Base-by-base conservation (phyloP, 2,888 invertebrate genomes). In the Ochropleura leucogaster region DNA sequence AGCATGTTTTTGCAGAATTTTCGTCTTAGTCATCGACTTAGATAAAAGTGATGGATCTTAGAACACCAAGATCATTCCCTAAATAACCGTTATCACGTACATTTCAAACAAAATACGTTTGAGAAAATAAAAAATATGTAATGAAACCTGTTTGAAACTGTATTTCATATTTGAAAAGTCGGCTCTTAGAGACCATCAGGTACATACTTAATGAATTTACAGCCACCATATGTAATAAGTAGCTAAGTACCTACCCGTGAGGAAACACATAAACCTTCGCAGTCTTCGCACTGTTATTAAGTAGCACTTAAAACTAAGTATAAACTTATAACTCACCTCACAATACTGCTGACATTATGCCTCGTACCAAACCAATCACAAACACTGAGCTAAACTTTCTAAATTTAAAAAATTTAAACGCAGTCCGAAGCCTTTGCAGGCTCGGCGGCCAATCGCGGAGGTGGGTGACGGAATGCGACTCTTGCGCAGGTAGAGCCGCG, bases 381-480 rank as follows among this genome's bases (percentile, higher is more conserved):
- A 88, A 88, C 92, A 93, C 93, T 79, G 72, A 77, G 68, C 6
- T 53, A 80, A 90, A 94, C 94, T 96, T 95, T 95, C 94, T 95
- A 95, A 95, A 93, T 90, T 90, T 87, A 85, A 89, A 86, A 91
- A 88, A 87, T 79, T 89, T 80, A 85, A 86, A 88, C 90, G 77
- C 65, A 77, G 73, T 89, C 87, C 87, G 89, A 93, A 95, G 94
- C 93, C 94, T 95, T 93, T 89, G 88, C 85, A 93, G 93, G 93
- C 92, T 94, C 89, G 93, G 87, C 92, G 93, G 91, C 93, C 94
- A 93, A 93, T 94, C 90, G 93, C 93, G 92, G 89, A 92, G 94
- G 94, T 94, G 92, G 91, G 88, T 92, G 92, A 92, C 94, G 95
- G 96, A 96, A 96, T 96, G 96, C 88, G 94, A 94, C 96, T 94